phyloP scores from a whole-genome alignment of 2,113 vertebrate species.

The Leptobrachium leishanense region DNA sequence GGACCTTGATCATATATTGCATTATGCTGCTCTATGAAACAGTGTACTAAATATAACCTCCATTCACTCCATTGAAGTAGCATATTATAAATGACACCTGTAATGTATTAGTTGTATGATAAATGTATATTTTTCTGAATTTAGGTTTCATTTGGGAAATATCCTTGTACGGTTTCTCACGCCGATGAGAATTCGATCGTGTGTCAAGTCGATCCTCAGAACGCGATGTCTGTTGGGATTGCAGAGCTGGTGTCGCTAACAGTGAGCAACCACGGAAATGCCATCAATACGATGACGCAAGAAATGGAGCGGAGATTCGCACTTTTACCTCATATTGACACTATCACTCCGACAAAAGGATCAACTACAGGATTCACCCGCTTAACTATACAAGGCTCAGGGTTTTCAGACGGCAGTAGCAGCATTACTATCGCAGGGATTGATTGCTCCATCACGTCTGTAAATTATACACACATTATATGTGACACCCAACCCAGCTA shows the following conservation, averaged over 20 bases:
- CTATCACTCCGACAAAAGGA: slow-evolving; percentile 64
- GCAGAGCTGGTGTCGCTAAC: slow-evolving; percentile 63
- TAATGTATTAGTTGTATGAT: too few species aligned
- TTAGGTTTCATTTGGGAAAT: slow-evolving; percentile 73
- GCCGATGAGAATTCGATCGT: slow-evolving; percentile 64
- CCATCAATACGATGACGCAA: slow-evolving; percentile 54
- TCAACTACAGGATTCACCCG: slow-evolving; percentile 71
- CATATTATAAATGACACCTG: too few species aligned
- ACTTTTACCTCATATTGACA: slow-evolving; percentile 72
- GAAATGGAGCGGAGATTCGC: slow-evolving; percentile 72
- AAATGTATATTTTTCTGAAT: slow-evolving; percentile 10
- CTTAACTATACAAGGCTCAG: slow-evolving; percentile 72
- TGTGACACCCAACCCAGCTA: slow-evolving; percentile 70
- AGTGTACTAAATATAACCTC: too few species aligned
- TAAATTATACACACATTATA: slow-evolving; percentile 70
- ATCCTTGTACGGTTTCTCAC: slow-evolving; percentile 69
- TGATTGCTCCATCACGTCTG: slow-evolving; percentile 61
- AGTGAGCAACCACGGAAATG: slow-evolving; percentile 72
- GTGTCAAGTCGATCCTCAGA: slow-evolving; percentile 67
- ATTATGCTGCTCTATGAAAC: too few species aligned
- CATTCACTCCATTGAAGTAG: too few species aligned
- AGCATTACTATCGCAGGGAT: slow-evolving; percentile 57
- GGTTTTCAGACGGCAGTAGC: slow-evolving; percentile 62
- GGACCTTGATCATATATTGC: too few species aligned
- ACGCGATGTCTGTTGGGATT: slow-evolving; percentile 63